Evolutionary conservation across 2,113 vertebrate genomes (phyloP), one percentile per base, ranked within the genome.

Genomic region (Speoplatyrhinus poulsoni): DNA sequence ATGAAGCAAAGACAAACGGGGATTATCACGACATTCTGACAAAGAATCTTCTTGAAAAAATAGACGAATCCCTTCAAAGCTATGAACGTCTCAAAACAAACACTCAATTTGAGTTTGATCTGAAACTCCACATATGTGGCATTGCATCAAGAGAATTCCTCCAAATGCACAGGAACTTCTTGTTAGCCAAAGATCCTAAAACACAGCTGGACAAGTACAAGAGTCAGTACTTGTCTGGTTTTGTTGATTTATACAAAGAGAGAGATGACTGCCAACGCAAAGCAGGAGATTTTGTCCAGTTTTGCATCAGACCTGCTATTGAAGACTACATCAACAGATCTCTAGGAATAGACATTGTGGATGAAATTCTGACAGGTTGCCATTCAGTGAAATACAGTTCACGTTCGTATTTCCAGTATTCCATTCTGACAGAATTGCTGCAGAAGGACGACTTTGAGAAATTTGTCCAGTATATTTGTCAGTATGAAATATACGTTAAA

Each of bases 91-190:
- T 49, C 8, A 67, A 48, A 11, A n/a, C 12, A 5, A 78, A 62
- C 7, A 9, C 3, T 1, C 6, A 69, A 33, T 79, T 75, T 73
- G 85, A 69, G 46, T 0, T 78, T 48, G 76, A 86, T 1, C 41
- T 90, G 3, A 85, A 89, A 67, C 36, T 81, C 32, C 65, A 83
- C 55, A 88, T 91, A 4, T 90, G 85, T 54, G 71, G 74, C n/a
- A 53, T 82, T 78, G 87, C 84, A 1, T 66, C 76, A 10, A 70
- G 4, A 1, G 12, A 80, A 3, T 89, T 89, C 46, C 3, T 12
- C 0, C 0, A 80, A 6, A 88, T 90, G 82, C 89, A 91, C 77
- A 15, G 3, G 15, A 62, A 7, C 3, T 91, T 81, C 26, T 3
- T 88, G 26, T 2, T n/a, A 8, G 12, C 69, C 0, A 86, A 52